These are phyloP conservation scores for Turnix velox DNA, from an alignment of 2,113 vertebrate genomes.

Conservation along the genomic window DNA sequence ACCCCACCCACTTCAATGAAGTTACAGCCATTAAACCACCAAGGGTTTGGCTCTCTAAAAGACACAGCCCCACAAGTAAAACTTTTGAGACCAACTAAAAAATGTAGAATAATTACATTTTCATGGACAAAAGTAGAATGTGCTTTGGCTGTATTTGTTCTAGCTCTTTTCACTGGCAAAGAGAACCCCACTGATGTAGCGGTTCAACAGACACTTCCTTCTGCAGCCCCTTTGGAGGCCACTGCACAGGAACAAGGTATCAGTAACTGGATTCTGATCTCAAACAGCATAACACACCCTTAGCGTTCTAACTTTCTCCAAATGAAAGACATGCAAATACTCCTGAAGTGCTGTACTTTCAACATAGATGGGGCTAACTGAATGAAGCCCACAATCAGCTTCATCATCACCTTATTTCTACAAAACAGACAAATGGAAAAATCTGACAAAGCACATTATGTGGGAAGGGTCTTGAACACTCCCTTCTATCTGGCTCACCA, in stretches of 20 bases:
- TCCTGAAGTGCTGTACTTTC: background rate
- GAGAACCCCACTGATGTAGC: rapidly evolving
- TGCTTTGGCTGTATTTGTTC: background rate
- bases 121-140: rapidly evolving
- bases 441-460: background rate
- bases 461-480: background rate
- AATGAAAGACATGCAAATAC: background rate
- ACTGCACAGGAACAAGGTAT: background rate
- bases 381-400: background rate
- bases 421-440: background rate
- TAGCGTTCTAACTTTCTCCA: background rate
- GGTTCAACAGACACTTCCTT: background rate
- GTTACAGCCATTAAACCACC: background rate
- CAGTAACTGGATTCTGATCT: background rate
- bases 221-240: background rate
- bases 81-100: background rate
- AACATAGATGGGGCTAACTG: background rate
- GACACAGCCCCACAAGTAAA: background rate
- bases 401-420: rapidly evolving
- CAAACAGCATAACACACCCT: background rate
- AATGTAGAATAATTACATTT: background rate
- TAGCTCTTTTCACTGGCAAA: background rate
- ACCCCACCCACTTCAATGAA: background rate
- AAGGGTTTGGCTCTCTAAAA: background rate
- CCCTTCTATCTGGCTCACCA: background rate